Base-by-base conservation (phyloP, 2,797 vertebrate genomes). In the Ptychadena robeensis region DNA sequence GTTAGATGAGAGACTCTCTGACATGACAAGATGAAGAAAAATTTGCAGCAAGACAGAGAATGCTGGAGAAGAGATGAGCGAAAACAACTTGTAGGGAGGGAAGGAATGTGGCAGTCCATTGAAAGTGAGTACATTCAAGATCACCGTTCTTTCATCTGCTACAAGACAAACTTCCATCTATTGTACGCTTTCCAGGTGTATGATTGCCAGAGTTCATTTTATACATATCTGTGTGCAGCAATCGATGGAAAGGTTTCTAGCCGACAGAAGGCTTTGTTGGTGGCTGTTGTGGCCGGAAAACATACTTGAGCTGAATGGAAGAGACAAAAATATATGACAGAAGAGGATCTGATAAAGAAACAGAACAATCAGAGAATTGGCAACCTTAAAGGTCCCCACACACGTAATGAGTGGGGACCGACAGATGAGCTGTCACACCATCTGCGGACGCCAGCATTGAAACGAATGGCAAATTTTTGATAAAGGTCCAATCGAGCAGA, bases 171-270 rank as follows among this genome's bases (percentile, higher is more conserved):
- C 37, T 34, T n/a, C 59, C 10, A 28, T 61, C 59, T 35, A 31
- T 31, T 27, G 12, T 65, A 67, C 67, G 63, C 38, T 67, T 68
- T 78, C 57, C 9, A 78, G 64, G 22, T 68, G 48, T 68, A 34
- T 78, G 74, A 77, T 40, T 77, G 74, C 35, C 44, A 53, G 38
- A 77, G 63, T n/a, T 78, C n/a, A 57, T 67, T 78, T 68, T 57
- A 30, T 53, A 40, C 40, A 67, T 27, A 30, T 32, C n/a, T 68
- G 44, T 35, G 64, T 77, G 63, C 40, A 67, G 75, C 38, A 34
- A 32, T 78, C 65, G 32, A 57, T 53, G 22, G 37, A 10, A 48
- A 67, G 63, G 61, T 66, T 65, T 44, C 64, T 44, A 48, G 38
- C 38, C 44, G 67, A 77, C 11, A 31, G 34, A 67, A 67, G 31